A percentile compares a stretch with the other conserved stretches of the same genome.
Evolutionary conservation across 2,113 vertebrate species (phyloP).

Genomic region (Mesitornis unicolor): DNA sequence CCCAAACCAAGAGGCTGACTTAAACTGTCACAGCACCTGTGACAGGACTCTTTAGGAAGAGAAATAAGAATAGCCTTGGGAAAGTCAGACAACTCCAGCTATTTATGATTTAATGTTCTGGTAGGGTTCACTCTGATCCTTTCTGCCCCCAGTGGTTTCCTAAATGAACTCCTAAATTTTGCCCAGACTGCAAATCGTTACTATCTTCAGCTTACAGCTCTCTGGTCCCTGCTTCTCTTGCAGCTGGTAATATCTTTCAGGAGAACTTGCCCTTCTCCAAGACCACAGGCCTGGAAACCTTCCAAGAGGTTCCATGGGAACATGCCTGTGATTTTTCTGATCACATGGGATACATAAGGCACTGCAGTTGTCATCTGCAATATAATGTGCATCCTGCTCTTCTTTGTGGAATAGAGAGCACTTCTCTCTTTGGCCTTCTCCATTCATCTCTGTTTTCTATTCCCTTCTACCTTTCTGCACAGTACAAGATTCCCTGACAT

Average conservation of each 20-base stretch:
- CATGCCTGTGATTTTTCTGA: not conserved
- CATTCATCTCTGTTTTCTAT: not conserved
- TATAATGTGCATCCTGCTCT: not conserved
- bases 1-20: not conserved
- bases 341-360: not conserved
- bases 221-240: not conserved
- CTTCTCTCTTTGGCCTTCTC: not conserved
- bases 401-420: not conserved
- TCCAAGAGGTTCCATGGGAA: not conserved
- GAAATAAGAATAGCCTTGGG: not conserved
- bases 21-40: not conserved
- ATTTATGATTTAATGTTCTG: not conserved
- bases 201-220: not conserved
- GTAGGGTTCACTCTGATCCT: not conserved
- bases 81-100: not conserved
- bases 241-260: not conserved
- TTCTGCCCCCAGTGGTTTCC: not conserved
- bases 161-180: not conserved
- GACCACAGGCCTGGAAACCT: not conserved
- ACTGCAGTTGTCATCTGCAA: not conserved
- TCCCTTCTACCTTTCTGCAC: not conserved
- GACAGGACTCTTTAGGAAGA: not conserved
- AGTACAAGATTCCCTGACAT: not conserved
- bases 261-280: not conserved
- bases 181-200: not conserved